Evolutionary conservation across 2,888 invertebrate genomes (phyloP), one percentile per base, ranked within the genome.

Genomic region (Notodonta dromedarius): DNA sequence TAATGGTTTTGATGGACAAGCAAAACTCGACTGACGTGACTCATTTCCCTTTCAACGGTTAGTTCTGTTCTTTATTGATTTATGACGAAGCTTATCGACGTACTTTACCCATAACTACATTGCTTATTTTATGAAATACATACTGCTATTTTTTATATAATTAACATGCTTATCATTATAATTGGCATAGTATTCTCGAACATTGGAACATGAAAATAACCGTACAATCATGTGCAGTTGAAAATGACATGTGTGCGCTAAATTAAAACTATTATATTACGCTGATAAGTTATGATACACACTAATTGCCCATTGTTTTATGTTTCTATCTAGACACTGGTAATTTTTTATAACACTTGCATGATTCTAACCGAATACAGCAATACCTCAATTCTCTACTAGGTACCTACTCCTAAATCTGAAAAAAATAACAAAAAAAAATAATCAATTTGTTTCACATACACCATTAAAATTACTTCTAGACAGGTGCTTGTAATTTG

Each of bases 1-100:
- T 94, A 58, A 90, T 94, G 89, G 88, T 93, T 63, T 78, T 94
- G 66, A 91, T 94, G 90, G 90, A 93, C 66, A 92, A 93, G 69
- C 92, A 93, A 62, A 93, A 94, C 80, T 83, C 90, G 8, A 87
- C 91, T 3, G 87, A 86, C 66, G 89, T 90, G 58, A 91, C 89
- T 9, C 85, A 84, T 66, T 90, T 84, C 60, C 91, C 91, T 65
- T 90, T 85, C 74, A 80, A 77, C 73, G 92, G 92, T 91, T 77
- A 85, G 91, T 91, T 69, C 24, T 67, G 63, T 69, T 67, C 12
- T 11, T 42, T 11, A 42, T 42, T 46, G 5, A 7, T 16, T 51
- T 12, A 12, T 51, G 3, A 8, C 24, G 5, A 40, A 40, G 11
- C 42, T 4, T 42, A 42, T 42, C 11, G n/a, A 42, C 9, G 9